Percentiles rank a stretch among this genome's conserved stretches.
Conservation (phyloP, 1,140 invertebrate genomes). For the Euura lappo region DNA sequence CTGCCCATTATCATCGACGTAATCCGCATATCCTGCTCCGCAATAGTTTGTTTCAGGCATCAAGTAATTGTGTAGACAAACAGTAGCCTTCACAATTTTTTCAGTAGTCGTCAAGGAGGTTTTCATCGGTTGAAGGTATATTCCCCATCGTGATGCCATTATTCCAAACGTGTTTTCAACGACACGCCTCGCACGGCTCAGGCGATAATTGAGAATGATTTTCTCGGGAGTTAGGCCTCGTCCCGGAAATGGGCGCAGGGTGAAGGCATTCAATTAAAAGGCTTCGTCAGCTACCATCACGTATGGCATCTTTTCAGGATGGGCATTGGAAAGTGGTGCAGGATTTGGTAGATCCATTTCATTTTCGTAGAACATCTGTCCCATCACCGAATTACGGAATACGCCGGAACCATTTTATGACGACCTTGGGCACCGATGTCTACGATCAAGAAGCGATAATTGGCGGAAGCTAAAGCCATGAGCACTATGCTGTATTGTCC, state of each 20-base stretch:
- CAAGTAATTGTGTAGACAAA: conserved; percentile 30
- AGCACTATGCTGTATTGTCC: conserved; percentile 41
- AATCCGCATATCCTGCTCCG: neutral
- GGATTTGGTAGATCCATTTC: conserved; percentile 20
- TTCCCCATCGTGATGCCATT: conserved; percentile 36
- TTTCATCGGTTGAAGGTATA: conserved; percentile 44
- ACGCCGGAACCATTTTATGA: conserved; percentile 37
- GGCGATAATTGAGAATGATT: conserved; percentile 57
- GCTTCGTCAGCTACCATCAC: conserved; percentile 56
- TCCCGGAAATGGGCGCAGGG: conserved; percentile 43
- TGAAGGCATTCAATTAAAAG: conserved; percentile 46
- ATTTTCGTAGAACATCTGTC: neutral
- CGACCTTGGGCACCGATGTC: conserved; percentile 31
- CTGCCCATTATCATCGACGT: neutral
- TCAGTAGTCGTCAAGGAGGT: conserved; percentile 27
- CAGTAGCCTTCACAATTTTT: conserved; percentile 30
- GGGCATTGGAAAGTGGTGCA: conserved; percentile 14
- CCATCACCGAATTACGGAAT: neutral
- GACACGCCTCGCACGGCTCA: conserved; percentile 24
- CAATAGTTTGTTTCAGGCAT: neutral
- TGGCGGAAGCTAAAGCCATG: conserved; percentile 42
- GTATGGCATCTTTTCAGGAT: conserved; percentile 15
- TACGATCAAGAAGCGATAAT: conserved; percentile 29
- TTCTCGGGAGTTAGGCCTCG: conserved; percentile 26
- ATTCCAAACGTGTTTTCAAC: conserved; percentile 31